phyloP scores from a whole-genome alignment of 37 sponge, comb jelly and placozoan genomes.

The Ephydatia muelleri region DNA sequence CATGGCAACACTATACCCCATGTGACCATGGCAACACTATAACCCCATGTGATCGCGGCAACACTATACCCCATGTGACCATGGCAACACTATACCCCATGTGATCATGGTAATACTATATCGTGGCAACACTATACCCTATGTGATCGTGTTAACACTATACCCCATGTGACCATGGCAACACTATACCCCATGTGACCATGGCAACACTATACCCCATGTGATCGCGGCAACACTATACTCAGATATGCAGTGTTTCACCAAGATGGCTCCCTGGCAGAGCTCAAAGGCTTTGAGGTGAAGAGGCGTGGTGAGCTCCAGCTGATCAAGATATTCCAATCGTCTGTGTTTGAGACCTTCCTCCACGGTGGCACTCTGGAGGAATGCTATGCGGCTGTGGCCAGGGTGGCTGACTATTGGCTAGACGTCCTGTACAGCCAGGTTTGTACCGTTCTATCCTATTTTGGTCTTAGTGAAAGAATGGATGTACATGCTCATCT shows the following conservation, averaged over 20 bases:
- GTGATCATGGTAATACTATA: no score
- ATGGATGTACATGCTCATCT: no score
- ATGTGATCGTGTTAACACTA: slow-evolving; percentile 19
- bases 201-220: background rate
- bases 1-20: no score
- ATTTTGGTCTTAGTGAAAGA: background rate
- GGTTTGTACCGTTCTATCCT: slow-evolving; percentile 35
- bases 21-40: no score
- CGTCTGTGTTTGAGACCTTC: slow-evolving; percentile 96
- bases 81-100: no score
- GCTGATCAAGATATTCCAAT: slow-evolving; percentile 97
- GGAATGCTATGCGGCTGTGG: slow-evolving; percentile 91
- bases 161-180: background rate
- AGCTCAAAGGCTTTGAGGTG: slow-evolving; percentile 97
- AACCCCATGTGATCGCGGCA: no score
- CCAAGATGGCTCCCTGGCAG: slow-evolving; percentile 93
- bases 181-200: background rate
- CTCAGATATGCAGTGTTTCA: slow-evolving; percentile 97
- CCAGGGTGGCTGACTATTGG: slow-evolving; percentile 98
- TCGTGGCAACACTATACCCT: no score
- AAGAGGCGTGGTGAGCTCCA: slow-evolving; percentile 96
- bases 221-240: background rate
- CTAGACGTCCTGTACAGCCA: slow-evolving; percentile 95
- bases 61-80: no score
- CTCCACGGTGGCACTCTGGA: slow-evolving; percentile 84